A percentile compares a stretch with the other conserved stretches of the same genome.
Conservation (phyloP, 2,888 invertebrate species). For the Coelinius sp. region DNA sequence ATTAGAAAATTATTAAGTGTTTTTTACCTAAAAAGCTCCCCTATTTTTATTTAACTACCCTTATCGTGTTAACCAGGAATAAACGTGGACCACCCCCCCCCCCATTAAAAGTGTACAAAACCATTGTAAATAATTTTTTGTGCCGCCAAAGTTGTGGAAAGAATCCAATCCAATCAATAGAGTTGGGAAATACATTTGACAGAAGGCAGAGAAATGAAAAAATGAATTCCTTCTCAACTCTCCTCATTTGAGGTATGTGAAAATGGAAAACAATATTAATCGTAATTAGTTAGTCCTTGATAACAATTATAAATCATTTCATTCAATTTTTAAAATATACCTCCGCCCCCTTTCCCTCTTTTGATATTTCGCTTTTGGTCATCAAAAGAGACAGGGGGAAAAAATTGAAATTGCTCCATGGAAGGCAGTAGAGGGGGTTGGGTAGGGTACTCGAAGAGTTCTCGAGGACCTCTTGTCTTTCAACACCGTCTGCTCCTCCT, state of each 20-base stretch:
- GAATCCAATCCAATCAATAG: constrained; percentile 13
- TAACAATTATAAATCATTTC: background rate
- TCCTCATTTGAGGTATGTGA: background rate
- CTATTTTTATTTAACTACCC: background rate
- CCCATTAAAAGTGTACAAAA: background rate
- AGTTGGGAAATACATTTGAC: background rate
- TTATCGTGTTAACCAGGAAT: background rate
- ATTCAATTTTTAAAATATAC: background rate
- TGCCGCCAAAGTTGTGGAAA: background rate
- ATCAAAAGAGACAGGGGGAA: background rate
- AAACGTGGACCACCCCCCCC: background rate
- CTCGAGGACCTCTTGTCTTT: constrained; percentile 24
- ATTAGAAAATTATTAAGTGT: constrained; percentile 14
- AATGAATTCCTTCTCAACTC: background rate
- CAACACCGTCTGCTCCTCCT: constrained; percentile 21
- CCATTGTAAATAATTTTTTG: constrained; percentile 4
- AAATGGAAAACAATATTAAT: background rate
- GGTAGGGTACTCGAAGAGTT: background rate
- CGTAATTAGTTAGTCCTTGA: background rate
- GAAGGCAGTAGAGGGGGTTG: background rate
- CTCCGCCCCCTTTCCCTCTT: background rate
- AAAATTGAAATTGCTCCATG: background rate
- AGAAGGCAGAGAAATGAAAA: background rate
- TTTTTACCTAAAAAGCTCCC: background rate
- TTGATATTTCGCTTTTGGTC: background rate